phyloP scores from a whole-genome alignment of 1,140 invertebrate species.

The Tetramorium parvispinum region DNA sequence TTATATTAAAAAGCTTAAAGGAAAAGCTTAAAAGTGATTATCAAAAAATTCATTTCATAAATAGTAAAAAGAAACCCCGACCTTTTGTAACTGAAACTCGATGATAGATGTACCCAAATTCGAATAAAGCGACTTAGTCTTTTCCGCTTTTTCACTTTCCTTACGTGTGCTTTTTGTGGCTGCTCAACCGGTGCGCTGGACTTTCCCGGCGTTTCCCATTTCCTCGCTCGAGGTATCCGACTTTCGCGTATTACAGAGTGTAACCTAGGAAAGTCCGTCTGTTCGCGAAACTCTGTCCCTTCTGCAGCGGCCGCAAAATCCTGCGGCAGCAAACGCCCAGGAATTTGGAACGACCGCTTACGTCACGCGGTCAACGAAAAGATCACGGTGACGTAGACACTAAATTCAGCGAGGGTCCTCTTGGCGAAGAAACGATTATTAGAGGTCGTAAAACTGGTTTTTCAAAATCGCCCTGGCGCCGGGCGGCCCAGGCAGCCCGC shows the following conservation, averaged over 20 bases:
- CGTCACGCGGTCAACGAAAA: constrained; percentile 49
- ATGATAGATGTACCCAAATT: constrained; percentile 8
- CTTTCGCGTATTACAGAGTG: constrained; percentile 33
- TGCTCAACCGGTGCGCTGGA: neutral
- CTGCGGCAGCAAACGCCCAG: constrained; percentile 38
- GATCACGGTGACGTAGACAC: constrained; percentile 60
- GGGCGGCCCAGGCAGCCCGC: neutral
- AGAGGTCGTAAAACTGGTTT: constrained; percentile 22
- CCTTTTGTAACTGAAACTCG: constrained; percentile 2
- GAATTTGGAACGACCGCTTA: constrained; percentile 61
- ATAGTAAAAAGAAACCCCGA: neutral
- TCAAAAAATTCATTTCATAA: neutral
- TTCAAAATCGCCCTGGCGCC: constrained; percentile 48
- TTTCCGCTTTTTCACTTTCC: constrained; percentile 7
- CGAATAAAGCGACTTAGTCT: constrained; percentile 26
- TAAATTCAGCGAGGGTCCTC: constrained; percentile 52
- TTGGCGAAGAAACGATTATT: constrained; percentile 23
- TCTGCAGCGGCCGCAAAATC: neutral
- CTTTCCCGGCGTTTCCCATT: constrained; percentile 39
- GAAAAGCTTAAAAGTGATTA: neutral
- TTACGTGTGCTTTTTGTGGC: constrained; percentile 15
- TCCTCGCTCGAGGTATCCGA: constrained; percentile 38
- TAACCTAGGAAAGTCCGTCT: constrained; percentile 46
- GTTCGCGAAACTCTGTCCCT: constrained; percentile 9
- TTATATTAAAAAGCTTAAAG: neutral